These are phyloP conservation scores for Tridacna gigas DNA, from an alignment of 2,888 invertebrate species.

Conservation along the genomic window DNA sequence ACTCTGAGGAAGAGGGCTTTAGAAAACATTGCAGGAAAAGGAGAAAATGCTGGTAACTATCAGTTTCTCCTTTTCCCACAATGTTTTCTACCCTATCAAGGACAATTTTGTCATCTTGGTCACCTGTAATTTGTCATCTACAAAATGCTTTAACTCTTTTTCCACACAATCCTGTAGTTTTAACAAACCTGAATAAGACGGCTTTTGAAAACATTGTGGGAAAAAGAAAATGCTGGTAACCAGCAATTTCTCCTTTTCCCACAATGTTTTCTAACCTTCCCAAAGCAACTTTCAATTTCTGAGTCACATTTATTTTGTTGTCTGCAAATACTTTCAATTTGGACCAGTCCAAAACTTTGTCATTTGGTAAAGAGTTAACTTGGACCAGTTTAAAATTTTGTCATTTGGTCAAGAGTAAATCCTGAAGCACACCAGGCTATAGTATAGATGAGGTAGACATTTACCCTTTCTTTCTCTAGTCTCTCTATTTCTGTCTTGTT, in stretches of 20 bases:
- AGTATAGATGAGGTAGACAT: neutral
- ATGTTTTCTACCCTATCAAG: too few relatives aligned
- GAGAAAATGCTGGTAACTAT: neutral
- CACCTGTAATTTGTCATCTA: too few relatives aligned
- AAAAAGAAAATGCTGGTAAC: neutral
- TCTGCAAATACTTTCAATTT: neutral
- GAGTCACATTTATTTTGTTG: neutral
- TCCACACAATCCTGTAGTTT: neutral
- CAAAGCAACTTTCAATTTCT: too few relatives aligned
- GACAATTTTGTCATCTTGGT: too few relatives aligned
- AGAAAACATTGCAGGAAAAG: too few relatives aligned
- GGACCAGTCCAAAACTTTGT: neutral
- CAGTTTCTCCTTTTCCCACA: too few relatives aligned
- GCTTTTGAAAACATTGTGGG: neutral
- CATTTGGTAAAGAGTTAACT: neutral
- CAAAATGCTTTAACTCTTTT: neutral
- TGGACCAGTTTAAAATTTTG: neutral
- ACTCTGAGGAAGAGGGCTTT: too few relatives aligned
- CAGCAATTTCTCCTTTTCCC: neutral
- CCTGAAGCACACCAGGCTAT: neutral
- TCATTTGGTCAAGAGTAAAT: neutral
- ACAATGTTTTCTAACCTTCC: slow-evolving; percentile 1
- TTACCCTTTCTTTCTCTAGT: slow-evolving; percentile 79
- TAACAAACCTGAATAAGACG: neutral
- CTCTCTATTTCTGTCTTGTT: slow-evolving; percentile 80